A percentile compares a stretch with the other conserved stretches of the same genome.
phyloP scores from a whole-genome alignment of 2,113 vertebrate genomes.

The Syrmaticus mikado region DNA sequence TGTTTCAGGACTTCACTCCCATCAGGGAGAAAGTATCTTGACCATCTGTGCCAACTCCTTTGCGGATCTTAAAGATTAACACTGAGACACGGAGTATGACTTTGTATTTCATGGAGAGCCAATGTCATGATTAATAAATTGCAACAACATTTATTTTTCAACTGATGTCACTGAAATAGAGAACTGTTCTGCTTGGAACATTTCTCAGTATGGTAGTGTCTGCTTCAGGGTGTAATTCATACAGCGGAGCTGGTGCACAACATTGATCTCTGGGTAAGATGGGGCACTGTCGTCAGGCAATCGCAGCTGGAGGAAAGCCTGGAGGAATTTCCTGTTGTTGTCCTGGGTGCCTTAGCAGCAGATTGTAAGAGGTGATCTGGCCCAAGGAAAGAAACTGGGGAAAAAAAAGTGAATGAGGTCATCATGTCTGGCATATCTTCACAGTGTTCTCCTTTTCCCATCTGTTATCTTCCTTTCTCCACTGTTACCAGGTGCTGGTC shows the following conservation, averaged over 20 bases:
- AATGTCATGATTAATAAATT: not conserved
- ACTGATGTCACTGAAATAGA: accelerated
- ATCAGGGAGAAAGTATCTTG: not conserved
- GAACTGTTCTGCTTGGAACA: not conserved
- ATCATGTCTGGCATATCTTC: not conserved
- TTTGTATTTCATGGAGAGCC: not conserved
- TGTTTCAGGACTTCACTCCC: not conserved
- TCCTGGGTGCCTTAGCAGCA: not conserved
- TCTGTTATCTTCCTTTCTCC: not conserved
- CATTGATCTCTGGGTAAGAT: not conserved
- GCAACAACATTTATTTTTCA: not conserved
- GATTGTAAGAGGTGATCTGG: not conserved
- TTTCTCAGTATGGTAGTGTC: not conserved
- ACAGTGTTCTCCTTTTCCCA: not conserved
- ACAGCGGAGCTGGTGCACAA: not conserved
- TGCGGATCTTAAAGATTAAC: constrained; percentile 16
- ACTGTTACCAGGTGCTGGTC: not conserved
- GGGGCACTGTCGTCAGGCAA: not conserved
- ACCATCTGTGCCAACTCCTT: not conserved
- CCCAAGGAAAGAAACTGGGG: not conserved
- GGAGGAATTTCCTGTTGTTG: not conserved
- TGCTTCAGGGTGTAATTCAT: not conserved
- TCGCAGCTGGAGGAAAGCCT: not conserved
- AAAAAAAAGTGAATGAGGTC: not conserved
- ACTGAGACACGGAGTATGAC: not conserved